Evolutionary conservation across 23 tunicate genomes (phyloP).

Genomic region (Phallusia fumigata): DNA sequence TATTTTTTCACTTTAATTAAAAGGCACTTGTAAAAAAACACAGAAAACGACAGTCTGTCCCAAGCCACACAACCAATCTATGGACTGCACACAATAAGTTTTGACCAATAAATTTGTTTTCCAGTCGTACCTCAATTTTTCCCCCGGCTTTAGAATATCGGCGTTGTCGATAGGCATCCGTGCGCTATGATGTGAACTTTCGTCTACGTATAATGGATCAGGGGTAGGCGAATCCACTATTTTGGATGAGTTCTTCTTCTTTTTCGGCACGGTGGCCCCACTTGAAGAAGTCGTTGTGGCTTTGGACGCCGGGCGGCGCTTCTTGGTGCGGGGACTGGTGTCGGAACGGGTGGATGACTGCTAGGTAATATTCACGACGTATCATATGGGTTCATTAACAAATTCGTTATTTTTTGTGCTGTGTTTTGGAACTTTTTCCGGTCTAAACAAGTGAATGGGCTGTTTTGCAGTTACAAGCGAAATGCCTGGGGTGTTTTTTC

Average conservation of each 20-base stretch:
- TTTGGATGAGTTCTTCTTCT: conserved; percentile 9
- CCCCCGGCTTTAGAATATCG: conserved; percentile 6
- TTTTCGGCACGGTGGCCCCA: conserved; percentile 5
- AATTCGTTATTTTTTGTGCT: no score
- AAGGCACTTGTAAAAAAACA: no score
- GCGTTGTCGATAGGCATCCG: conserved; percentile 50
- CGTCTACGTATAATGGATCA: background rate
- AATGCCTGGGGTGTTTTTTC: no score
- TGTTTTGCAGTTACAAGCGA: no score
- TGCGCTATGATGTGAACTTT: background rate
- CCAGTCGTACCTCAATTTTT: background rate
- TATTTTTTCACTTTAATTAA: no score
- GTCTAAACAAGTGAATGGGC: no score
- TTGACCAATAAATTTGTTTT: no score
- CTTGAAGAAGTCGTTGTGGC: background rate
- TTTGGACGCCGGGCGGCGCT: conserved; percentile 16
- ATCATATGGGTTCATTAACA: no score
- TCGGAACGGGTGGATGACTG: conserved; percentile 15
- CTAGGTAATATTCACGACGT: background rate
- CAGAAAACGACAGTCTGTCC: no score
- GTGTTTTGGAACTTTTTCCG: no score
- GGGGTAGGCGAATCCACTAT: background rate
- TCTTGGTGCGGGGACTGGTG: background rate
- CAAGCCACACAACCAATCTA: no score
- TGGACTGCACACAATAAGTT: no score